These are phyloP conservation scores for Plectropomus leopardus DNA, from an alignment of 2,113 vertebrate species.

Conservation along the genomic window DNA sequence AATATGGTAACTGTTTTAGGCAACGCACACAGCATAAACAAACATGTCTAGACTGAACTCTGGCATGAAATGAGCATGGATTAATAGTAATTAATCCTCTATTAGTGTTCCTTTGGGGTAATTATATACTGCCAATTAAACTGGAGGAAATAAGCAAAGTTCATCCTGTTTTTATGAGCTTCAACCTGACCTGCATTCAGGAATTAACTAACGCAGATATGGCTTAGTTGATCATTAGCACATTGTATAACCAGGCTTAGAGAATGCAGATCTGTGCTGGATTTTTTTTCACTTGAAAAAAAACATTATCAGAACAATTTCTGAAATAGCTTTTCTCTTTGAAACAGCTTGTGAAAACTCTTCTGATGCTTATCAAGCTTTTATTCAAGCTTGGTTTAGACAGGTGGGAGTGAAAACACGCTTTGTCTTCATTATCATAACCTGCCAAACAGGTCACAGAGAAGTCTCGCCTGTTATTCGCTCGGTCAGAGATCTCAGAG, in stretches of 20 bases:
- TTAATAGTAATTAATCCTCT: conserved; percentile 22
- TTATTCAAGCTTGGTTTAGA: not conserved
- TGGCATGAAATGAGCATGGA: not conserved
- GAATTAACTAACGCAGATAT: not conserved
- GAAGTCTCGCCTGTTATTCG: conserved; percentile 1
- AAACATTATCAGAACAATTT: not conserved
- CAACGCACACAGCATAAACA: conserved; percentile 8
- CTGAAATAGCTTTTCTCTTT: not conserved
- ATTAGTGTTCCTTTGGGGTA: not conserved
- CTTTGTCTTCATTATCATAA: conserved; percentile 26
- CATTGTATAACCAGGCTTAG: conserved; percentile 16
- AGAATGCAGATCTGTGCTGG: not conserved
- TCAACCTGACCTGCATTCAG: conserved; percentile 19
- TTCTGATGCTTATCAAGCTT: fast-evolving
- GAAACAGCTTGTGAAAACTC: not conserved
- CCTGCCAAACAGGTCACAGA: conserved; percentile 32
- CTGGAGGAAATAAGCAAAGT: conserved; percentile 4
- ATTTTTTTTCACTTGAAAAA: not conserved
- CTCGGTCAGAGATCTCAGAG: not conserved
- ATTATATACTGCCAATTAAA: conserved; percentile 4
- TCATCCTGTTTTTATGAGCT: conserved; percentile 2
- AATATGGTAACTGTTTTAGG: conserved; percentile 39
- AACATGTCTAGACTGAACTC: not conserved
- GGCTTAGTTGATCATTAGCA: conserved; percentile 3
- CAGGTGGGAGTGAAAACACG: too few relatives aligned